Percentiles rank a stretch among this genome's conserved stretches.
These are phyloP conservation scores for Unio delphinus DNA, from an alignment of 2,888 invertebrate species.

Conservation along the genomic window DNA sequence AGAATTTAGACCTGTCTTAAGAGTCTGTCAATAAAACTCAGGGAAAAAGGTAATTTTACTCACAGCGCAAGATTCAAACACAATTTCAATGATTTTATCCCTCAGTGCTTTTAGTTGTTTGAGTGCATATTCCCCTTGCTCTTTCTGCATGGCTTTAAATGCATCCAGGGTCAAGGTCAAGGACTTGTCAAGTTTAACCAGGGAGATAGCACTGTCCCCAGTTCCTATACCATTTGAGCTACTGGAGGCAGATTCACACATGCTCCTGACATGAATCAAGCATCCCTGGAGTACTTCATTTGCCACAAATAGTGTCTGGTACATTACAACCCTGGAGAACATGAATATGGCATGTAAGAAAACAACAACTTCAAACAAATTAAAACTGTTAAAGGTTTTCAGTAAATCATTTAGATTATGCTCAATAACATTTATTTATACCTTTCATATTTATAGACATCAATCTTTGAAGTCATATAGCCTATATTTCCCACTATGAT, in stretches of 20 bases:
- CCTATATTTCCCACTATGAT: no score
- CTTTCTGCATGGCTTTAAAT: slow-evolving; percentile 58
- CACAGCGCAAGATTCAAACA: slow-evolving; percentile 70
- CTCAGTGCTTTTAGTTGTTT: slow-evolving; percentile 57
- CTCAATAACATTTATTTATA: not conserved
- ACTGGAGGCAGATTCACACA: slow-evolving; percentile 67
- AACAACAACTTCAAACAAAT: not conserved
- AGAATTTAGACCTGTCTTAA: no score
- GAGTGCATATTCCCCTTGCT: slow-evolving; percentile 53
- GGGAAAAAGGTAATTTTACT: slow-evolving; percentile 34
- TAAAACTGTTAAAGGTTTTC: not conserved
- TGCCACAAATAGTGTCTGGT: slow-evolving; percentile 62
- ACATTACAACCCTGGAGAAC: slow-evolving; percentile 50
- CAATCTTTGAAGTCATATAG: no score
- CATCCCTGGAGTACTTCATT: slow-evolving; percentile 70
- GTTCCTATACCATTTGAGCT: slow-evolving; percentile 48
- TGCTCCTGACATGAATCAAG: slow-evolving; percentile 63
- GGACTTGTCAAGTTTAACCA: slow-evolving; percentile 59
- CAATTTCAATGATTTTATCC: slow-evolving; percentile 62
- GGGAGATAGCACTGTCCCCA: slow-evolving; percentile 51
- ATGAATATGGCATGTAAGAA: slow-evolving; percentile 1
- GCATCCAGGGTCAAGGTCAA: slow-evolving; percentile 59
- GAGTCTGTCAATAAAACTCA: no score
- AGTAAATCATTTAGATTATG: not conserved
- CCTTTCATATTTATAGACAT: no score